These are phyloP conservation scores for Drosophila hawaiiensis DNA, from an alignment of 2,888 invertebrate genomes.

Conservation along the genomic window DNA sequence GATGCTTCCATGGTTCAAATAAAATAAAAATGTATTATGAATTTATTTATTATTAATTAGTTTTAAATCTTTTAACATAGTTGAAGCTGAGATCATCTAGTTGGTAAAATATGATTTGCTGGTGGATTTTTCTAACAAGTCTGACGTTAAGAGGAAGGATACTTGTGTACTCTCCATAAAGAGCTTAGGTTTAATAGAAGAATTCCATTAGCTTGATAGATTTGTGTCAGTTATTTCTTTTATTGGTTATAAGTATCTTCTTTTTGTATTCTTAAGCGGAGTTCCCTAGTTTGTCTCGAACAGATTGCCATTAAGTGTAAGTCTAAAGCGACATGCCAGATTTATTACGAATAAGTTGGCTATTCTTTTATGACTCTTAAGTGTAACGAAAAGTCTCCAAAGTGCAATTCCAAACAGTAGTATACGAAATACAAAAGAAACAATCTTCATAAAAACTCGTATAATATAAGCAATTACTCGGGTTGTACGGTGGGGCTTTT, in stretches of 20 bases:
- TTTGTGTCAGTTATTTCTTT: background rate
- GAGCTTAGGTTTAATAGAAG: background rate
- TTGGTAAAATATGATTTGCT: background rate
- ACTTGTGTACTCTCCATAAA: background rate
- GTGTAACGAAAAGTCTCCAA: conserved; percentile 53
- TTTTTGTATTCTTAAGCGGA: background rate
- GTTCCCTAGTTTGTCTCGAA: background rate
- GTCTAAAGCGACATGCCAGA: conserved; percentile 17
- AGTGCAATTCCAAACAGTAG: conserved; percentile 54
- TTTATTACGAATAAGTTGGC: conserved; percentile 32
- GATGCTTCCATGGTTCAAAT: background rate
- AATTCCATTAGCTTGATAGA: background rate
- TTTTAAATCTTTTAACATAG: background rate
- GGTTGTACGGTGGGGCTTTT: conserved; percentile 26
- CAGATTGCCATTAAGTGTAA: conserved; percentile 1
- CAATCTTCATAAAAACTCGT: conserved; percentile 69
- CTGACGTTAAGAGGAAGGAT: background rate
- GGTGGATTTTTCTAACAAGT: background rate
- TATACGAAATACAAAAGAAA: conserved; percentile 42
- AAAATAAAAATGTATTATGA: accelerated
- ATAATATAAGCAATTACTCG: conserved; percentile 60
- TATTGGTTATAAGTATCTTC: background rate
- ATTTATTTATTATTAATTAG: background rate
- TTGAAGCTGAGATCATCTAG: background rate
- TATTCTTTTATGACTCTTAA: conserved; percentile 46